Evolutionary conservation across 92 coral and sea anemone genomes (phyloP).

Genomic region (Phenganax subtilis): DNA sequence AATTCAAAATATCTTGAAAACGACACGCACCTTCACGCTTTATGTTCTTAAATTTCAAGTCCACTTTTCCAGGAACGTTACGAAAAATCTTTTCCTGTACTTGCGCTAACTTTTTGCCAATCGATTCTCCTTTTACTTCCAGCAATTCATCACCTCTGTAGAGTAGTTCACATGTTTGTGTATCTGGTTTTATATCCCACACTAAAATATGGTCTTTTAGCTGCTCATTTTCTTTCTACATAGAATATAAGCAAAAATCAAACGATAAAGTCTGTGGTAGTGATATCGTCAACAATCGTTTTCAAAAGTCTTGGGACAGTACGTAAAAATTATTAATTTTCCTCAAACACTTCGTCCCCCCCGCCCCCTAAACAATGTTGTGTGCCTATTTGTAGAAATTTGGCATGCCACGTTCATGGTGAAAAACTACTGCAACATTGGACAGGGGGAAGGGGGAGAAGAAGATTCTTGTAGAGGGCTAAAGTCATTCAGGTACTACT

Average conservation of each 20-base stretch:
- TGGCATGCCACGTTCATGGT: too few species aligned
- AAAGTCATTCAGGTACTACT: too few species aligned
- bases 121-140: background rate
- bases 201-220: constrained; percentile 1
- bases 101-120: background rate
- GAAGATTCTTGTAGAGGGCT: too few species aligned
- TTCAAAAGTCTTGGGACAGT: too few species aligned
- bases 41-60: background rate
- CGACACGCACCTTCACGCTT: too few species aligned
- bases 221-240: background rate
- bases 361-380: too few species aligned
- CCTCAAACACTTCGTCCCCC: too few species aligned
- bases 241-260: background rate
- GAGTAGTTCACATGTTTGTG: background rate
- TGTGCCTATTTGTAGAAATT: too few species aligned
- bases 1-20: too few species aligned
- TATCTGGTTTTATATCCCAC: background rate
- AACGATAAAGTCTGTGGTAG: background rate
- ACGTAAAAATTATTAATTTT: too few species aligned
- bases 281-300: background rate
- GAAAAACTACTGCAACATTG: too few species aligned
- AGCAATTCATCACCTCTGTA: constrained; percentile 15
- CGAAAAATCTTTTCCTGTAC: background rate
- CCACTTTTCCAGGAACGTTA: background rate
- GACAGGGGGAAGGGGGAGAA: too few species aligned